These are phyloP conservation scores for Cosmia trapezina DNA, from an alignment of 2,888 invertebrate genomes.

Conservation along the genomic window DNA sequence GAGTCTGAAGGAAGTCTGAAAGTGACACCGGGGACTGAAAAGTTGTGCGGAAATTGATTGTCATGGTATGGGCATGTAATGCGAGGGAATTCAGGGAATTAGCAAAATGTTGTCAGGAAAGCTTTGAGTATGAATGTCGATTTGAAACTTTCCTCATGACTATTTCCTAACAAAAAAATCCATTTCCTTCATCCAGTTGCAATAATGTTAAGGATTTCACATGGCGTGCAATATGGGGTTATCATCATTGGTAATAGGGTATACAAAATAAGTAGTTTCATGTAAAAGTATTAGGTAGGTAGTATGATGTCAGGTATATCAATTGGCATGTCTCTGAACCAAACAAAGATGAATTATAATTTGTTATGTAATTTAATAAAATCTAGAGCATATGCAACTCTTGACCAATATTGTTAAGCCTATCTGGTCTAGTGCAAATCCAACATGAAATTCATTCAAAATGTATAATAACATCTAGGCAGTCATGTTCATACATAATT, in stretches of 20 bases:
- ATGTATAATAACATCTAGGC: slow-evolving; percentile 52
- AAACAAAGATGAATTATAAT: not conserved
- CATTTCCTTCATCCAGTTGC: not conserved
- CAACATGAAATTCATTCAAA: slow-evolving; percentile 12
- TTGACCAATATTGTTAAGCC: not conserved
- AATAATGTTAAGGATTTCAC: not conserved
- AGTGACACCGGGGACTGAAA: too few relatives aligned
- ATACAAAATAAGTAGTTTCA: not conserved
- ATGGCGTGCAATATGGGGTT: not conserved
- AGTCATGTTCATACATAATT: slow-evolving; percentile 60
- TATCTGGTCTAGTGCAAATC: not conserved
- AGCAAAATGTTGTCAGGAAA: too few relatives aligned
- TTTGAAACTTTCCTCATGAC: not conserved
- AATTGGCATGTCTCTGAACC: not conserved
- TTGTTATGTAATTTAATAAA: not conserved
- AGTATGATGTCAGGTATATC: not conserved
- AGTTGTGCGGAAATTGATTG: too few relatives aligned
- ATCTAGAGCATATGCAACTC: not conserved
- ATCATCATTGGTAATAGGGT: not conserved
- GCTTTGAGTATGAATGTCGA: too few relatives aligned
- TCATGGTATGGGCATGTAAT: too few relatives aligned
- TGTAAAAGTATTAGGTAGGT: not conserved
- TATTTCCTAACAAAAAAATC: not conserved
- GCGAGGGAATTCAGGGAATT: too few relatives aligned
- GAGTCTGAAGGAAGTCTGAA: too few relatives aligned